Evolutionary conservation across 2,888 invertebrate species (phyloP), one percentile per base, ranked within the genome.

Genomic region (Polydesmus complanatus): DNA sequence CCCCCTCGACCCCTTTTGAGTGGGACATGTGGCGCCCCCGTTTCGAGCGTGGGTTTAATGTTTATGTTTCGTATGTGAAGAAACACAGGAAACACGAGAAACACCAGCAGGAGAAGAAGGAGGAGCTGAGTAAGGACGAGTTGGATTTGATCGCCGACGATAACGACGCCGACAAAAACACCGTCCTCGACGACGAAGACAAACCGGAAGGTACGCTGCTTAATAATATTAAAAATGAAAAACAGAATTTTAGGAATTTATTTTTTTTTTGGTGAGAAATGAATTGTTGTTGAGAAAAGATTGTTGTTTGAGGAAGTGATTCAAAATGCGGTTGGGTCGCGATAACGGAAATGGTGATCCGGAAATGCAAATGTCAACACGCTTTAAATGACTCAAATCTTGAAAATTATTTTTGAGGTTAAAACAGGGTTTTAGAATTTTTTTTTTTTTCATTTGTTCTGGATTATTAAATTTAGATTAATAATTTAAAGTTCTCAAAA

Each of bases 81-180:
- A 58, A 58, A 25, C 54, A 56, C 37, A 62, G 52, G 37, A 56
- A 61, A 25, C 49, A 50, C 21, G 47, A 55, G 23, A 54, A 60
- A 23, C 51, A 51, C 23, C 52, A 57, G 21, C 47, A 54, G 51
- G 52, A 61, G 37, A 50, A 60, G 11, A 27, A 19, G 19, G 55
- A 50, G 37, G 54, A 54, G 25, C 23, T 52, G 3, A 27, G 27
- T 21, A 54, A 62, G 54, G 62, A 62, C 54, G 61, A 62, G 51
- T 49, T 62, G 2, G 62, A 62, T 48, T 27, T 62, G 21, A 60
- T 62, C 26, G 60, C 56, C 18, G 56, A 56, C 19, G 62, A 62
- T 54, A 51, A 62, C 14, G 55, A 56, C 53, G 55, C 59, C 23
- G 56, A 53, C 27, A 55, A 51, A 50, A 58, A 51, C 48, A 58